Evolutionary conservation across 2,888 invertebrate species (phyloP).

Genomic region (Idaea biselata): DNA sequence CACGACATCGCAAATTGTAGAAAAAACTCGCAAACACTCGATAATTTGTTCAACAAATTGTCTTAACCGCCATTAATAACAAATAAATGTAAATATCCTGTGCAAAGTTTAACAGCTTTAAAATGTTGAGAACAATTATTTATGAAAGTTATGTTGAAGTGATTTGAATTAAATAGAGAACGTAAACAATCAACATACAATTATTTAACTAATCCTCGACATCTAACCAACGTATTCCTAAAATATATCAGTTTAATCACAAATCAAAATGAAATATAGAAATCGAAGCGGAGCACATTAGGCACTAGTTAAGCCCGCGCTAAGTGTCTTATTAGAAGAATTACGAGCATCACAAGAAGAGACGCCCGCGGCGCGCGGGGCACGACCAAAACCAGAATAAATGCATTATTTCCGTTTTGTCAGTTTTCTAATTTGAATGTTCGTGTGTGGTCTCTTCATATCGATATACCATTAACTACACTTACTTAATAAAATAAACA

Average conservation of each 20-base stretch:
- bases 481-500: slow-evolving; percentile 45
- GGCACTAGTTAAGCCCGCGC: slow-evolving; percentile 67
- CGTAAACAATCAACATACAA: slow-evolving; percentile 39
- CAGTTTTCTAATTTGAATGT: slow-evolving; percentile 69
- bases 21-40: slow-evolving; percentile 47
- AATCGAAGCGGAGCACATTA: slow-evolving; percentile 61
- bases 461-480: slow-evolving; percentile 57
- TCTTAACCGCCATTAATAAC: slow-evolving; percentile 42
- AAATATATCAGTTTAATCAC: slow-evolving; percentile 59
- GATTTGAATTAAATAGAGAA: slow-evolving; percentile 33
- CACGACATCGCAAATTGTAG: slow-evolving; percentile 32
- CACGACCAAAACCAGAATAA: slow-evolving; percentile 60
- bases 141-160: slow-evolving; percentile 25
- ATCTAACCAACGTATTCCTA: slow-evolving; percentile 33
- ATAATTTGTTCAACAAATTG: slow-evolving; percentile 55
- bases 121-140: slow-evolving; percentile 13
- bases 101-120: slow-evolving; percentile 25
- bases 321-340: slow-evolving; percentile 73
- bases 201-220: slow-evolving; percentile 56
- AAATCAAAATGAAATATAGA: slow-evolving; percentile 72
- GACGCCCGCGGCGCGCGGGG: slow-evolving; percentile 67
- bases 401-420: slow-evolving; percentile 74
- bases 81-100: slow-evolving; percentile 30
- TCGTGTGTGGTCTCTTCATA: slow-evolving; percentile 69
- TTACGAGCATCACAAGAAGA: slow-evolving; percentile 68